phyloP scores from a whole-genome alignment of 2,797 vertebrate genomes.

The Lutjanus argentimaculatus region DNA sequence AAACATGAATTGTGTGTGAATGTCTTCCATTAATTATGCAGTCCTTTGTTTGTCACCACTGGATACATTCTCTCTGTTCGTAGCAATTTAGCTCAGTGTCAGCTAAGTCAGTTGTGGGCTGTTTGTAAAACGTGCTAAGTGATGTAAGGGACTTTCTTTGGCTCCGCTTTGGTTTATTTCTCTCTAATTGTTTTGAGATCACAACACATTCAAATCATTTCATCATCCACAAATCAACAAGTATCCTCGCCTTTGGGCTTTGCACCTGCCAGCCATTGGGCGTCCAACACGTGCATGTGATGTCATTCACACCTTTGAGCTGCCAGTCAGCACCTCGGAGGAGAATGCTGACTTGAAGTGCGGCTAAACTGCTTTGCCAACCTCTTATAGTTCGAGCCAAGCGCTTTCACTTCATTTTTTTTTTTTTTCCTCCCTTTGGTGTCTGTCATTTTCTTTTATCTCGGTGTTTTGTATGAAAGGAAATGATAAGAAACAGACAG shows the following conservation, averaged over 20 bases:
- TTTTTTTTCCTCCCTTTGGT: neutral
- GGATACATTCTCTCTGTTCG: neutral
- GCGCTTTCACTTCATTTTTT: neutral
- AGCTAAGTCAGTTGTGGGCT: no score
- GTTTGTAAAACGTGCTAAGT: no score
- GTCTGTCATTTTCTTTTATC: slow-evolving; percentile 51
- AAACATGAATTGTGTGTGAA: neutral
- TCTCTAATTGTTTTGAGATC: slow-evolving; percentile 10
- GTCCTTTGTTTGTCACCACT: slow-evolving; percentile 9
- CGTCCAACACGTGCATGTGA: slow-evolving; percentile 44
- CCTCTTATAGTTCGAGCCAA: slow-evolving; percentile 39
- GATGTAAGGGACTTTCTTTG: neutral
- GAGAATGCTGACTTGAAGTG: slow-evolving; percentile 54
- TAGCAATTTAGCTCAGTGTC: no score
- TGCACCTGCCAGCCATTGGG: slow-evolving; percentile 48
- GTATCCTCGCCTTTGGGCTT: slow-evolving; percentile 18
- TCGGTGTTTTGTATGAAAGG: slow-evolving; percentile 36
- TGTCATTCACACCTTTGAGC: slow-evolving; percentile 62
- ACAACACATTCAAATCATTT: slow-evolving; percentile 26
- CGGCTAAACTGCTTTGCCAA: slow-evolving; percentile 29
- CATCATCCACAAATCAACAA: slow-evolving; percentile 35
- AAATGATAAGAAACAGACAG: slow-evolving; percentile 68
- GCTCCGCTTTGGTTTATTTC: slow-evolving; percentile 4
- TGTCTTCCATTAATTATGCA: neutral
- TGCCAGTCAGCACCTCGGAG: slow-evolving; percentile 55